Evolutionary conservation across 1,140 invertebrate species (phyloP).

Genomic region (Macrobrachium rosenbergii): DNA sequence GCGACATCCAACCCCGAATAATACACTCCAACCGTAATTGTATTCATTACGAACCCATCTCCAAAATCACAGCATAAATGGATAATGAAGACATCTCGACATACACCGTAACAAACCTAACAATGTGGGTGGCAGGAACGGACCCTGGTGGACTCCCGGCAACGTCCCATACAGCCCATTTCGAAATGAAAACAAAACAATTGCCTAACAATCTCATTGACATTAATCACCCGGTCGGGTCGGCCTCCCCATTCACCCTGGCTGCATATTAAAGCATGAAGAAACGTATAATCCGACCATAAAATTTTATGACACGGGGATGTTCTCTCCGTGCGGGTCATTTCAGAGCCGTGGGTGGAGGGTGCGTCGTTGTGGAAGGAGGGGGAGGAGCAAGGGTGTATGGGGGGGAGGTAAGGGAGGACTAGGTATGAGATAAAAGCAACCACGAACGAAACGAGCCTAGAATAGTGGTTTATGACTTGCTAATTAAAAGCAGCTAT

Average conservation of each 20-base stretch:
- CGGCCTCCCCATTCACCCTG: conserved; percentile 24
- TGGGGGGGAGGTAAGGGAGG: background rate
- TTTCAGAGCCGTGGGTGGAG: background rate
- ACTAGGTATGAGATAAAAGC: background rate
- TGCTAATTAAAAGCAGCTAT: conserved; percentile 49
- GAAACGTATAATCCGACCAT: conserved; percentile 37
- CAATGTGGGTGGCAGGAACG: too few relatives aligned
- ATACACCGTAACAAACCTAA: too few relatives aligned
- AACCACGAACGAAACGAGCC: background rate
- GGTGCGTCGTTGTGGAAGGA: background rate
- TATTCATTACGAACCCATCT: too few relatives aligned
- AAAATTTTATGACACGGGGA: conserved; percentile 48
- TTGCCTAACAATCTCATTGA: background rate
- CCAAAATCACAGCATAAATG: too few relatives aligned
- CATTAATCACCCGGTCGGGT: conserved; percentile 35
- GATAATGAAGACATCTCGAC: too few relatives aligned
- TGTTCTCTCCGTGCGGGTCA: background rate
- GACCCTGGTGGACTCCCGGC: too few relatives aligned
- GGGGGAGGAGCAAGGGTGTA: background rate
- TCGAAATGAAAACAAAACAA: background rate
- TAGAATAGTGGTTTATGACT: conserved; percentile 53
- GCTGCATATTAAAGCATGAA: conserved; percentile 59
- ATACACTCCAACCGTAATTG: too few relatives aligned
- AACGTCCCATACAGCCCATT: too few relatives aligned
- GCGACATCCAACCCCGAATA: too few relatives aligned